These are phyloP conservation scores for Eupeodes luniger DNA, from an alignment of 2,888 invertebrate species.

Conservation along the genomic window DNA sequence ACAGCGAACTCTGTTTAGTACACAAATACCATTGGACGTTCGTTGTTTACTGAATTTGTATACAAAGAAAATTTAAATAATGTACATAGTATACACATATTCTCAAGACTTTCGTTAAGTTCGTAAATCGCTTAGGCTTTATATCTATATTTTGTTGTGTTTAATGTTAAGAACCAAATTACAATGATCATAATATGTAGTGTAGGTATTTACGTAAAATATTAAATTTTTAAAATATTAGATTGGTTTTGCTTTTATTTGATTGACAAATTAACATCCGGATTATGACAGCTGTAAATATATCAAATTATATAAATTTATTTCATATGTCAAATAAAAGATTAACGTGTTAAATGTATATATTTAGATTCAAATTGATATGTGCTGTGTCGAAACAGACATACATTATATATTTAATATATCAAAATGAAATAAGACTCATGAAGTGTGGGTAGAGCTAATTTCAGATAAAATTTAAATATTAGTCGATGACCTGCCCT, in stretches of 20 bases:
- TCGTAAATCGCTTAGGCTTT: too few species aligned
- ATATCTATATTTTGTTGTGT: too few species aligned
- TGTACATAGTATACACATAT: too few species aligned
- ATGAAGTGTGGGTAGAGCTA: slow-evolving; percentile 8
- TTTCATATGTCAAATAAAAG: slow-evolving; percentile 22
- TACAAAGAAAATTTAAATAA: background rate
- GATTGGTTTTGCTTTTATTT: background rate
- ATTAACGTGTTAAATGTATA: slow-evolving; percentile 21
- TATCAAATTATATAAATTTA: slow-evolving; percentile 4
- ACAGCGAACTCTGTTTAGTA: background rate
- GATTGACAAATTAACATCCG: slow-evolving; percentile 21
- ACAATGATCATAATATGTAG: background rate
- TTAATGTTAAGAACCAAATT: too few species aligned
- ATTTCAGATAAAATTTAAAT: background rate
- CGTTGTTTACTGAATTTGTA: background rate
- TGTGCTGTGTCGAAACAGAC: background rate
- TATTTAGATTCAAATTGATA: background rate
- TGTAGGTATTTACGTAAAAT: background rate
- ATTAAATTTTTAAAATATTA: background rate
- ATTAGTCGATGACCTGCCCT: slow-evolving; percentile 39
- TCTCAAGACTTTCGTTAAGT: too few species aligned
- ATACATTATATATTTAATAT: background rate
- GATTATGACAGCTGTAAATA: slow-evolving; percentile 18
- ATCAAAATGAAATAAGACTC: background rate
- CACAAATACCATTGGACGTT: background rate